phyloP scores from a whole-genome alignment of 2,888 invertebrate genomes.

The Norana najaformis region DNA sequence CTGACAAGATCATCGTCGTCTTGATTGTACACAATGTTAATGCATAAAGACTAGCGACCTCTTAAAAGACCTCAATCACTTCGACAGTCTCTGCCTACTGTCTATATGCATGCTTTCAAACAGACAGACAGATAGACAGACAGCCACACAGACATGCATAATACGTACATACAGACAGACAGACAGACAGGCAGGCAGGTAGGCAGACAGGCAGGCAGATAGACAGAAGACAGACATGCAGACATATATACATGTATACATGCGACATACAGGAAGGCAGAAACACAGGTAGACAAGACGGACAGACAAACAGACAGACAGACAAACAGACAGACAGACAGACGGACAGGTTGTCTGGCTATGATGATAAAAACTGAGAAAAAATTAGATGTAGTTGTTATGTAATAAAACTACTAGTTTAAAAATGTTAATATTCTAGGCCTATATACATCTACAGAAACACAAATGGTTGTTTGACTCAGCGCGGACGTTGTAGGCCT shows the following conservation, averaged over 20 bases:
- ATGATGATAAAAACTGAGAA: not conserved
- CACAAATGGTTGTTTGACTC: no score
- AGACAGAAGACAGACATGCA: not conserved
- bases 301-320: not conserved
- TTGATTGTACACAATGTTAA: not conserved
- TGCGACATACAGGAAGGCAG: not conserved
- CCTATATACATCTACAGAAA: no score
- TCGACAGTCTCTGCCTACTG: not conserved
- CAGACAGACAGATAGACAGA: not conserved
- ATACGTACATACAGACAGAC: not conserved
- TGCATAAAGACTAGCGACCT: not conserved
- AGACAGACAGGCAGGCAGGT: not conserved
- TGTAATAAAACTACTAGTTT: no score
- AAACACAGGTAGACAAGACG: not conserved
- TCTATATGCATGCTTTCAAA: no score
- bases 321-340: not conserved
- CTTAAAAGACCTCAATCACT: not conserved
- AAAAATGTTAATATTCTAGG: no score
- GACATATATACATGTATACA: not conserved
- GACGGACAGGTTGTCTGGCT: not conserved
- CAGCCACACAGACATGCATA: not conserved
- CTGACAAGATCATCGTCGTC: not conserved
- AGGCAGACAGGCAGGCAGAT: not conserved
- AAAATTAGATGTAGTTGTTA: not conserved
- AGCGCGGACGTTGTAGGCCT: no score